Evolutionary conservation across 2,888 invertebrate genomes (phyloP), one percentile per base, ranked within the genome.

Genomic region (Labia minor): DNA sequence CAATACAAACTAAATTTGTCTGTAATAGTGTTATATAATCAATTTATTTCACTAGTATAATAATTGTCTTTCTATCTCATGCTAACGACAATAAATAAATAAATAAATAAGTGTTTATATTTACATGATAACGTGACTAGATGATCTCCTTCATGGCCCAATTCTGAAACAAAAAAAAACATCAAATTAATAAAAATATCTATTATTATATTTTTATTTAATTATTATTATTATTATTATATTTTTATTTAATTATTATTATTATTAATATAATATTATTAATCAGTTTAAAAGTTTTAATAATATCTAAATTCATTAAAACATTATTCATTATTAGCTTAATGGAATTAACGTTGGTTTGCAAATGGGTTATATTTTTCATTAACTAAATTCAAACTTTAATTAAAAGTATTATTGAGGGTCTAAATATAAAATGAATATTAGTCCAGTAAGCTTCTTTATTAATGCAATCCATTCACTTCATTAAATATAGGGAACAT

Each of bases 221-320:
- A 49, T 3, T 49, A 49, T 49, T 8, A 49, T 49, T 49, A 49
- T 49, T 49, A 49, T 49, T 8, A 14, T 6, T 26, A 26, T 49
- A 10, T 49, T n/a, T n/a, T 49, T 10, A 49, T 49, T 26, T 26
- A 49, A 49, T 3, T 49, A 49, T 49, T 8, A 49, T 49, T 49
- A 49, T 49, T 49, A 49, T 49, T 8, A n/a, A n/a, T n/a, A n/a
- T n/a, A n/a, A n/a, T n/a, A n/a, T n/a, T n/a, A 49, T 49, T 49
- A 49, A 49, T 49, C 49, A 49, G 49, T 49, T 49, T 49, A 49
- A 49, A 49, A 49, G 49, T 49, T 49, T 49, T 49, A 49, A 49
- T 49, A 49, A 8, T 49, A 49, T 49, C 49, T 8, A 49, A 49
- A 49, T 49, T 49, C 49, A 49, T 49, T 49, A 49, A 49, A 49